Evolutionary conservation across 1,140 invertebrate species (phyloP), one percentile per base, ranked within the genome.

Genomic region (Penaeus indicus): DNA sequence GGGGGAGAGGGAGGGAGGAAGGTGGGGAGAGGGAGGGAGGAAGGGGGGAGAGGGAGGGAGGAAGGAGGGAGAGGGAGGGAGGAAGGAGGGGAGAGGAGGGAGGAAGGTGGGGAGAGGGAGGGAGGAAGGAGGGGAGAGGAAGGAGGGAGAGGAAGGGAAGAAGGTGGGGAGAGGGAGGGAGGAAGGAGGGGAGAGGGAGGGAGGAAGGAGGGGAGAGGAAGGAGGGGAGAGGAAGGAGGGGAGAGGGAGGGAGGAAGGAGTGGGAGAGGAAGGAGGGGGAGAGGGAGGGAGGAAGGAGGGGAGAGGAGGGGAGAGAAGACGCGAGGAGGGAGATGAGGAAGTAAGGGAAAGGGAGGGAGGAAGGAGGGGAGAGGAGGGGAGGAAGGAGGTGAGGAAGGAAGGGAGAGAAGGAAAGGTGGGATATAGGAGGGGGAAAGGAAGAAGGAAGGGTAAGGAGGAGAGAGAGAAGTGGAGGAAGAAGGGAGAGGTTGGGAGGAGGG

Each of bases 211-310:
- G 16, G n/a, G 54, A 22, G 77, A 42, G 85, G 42, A 61, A 77
- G 72, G 38, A 25, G 60, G 84, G 54, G 54, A 61, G 84, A 61
- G 84, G 32, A 75, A 85, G 84, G 32, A 75, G 63, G 72, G 27
- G 84, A 27, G 84, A 60, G 84, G 32, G 67, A 61, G 47, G 32
- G 84, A 78, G 25, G 32, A 32, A 32, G 32, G 32, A 32, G 18
- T n/a, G n/a, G n/a, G n/a, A n/a, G n/a, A n/a, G n/a, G 63, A 64
- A 64, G n/a, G 64, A 7, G 21, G 18, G 22, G 64, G 10, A 67
- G 64, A 10, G 61, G 42, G 81, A 64, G 61, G 42, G 81, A 38
- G 38, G 42, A 60, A 67, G 8, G 38, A 10, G 8, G 38, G 38
- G 38, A 42, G 38, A 10, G 38, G 38, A 42, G 38, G 8, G 38